phyloP scores from a whole-genome alignment of 2,113 vertebrate genomes.

The Dendropsophus ebraccatus region DNA sequence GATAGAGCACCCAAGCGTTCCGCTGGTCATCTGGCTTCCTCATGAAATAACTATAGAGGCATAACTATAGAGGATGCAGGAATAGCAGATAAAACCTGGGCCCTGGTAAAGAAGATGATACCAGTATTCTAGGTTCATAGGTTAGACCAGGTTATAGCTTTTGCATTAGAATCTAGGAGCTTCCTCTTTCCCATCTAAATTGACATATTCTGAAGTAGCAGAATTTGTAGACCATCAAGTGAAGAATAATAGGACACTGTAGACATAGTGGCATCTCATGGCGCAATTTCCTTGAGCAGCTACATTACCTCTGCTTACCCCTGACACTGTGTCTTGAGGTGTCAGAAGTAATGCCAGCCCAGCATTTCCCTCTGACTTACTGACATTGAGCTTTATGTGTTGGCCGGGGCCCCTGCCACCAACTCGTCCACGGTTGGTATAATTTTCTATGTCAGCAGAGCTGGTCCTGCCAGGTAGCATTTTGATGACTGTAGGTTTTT shows the following conservation, averaged over 20 bases:
- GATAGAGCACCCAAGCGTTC: too few species aligned
- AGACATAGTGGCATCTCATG: too few species aligned
- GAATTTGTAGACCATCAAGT: background rate
- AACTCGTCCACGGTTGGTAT: background rate
- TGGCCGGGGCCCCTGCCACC: background rate
- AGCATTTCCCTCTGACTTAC: background rate
- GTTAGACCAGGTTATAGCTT: too few species aligned
- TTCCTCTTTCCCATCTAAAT: background rate
- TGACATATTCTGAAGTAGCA: background rate
- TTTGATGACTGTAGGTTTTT: constrained; percentile 24
- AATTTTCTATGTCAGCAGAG: constrained; percentile 4
- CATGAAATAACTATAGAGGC: too few species aligned
- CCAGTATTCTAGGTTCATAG: too few species aligned
- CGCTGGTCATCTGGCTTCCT: too few species aligned
- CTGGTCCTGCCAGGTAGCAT: background rate
- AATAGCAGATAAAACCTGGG: too few species aligned
- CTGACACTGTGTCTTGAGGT: background rate
- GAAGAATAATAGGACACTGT: background rate
- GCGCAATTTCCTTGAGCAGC: too few species aligned
- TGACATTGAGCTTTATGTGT: background rate
- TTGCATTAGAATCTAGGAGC: background rate
- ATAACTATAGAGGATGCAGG: too few species aligned
- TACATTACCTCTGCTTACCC: background rate
- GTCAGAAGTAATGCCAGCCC: background rate
- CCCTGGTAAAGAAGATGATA: too few species aligned